Evolutionary conservation across 2,888 invertebrate genomes (phyloP).

Genomic region (Cheilosia soror): DNA sequence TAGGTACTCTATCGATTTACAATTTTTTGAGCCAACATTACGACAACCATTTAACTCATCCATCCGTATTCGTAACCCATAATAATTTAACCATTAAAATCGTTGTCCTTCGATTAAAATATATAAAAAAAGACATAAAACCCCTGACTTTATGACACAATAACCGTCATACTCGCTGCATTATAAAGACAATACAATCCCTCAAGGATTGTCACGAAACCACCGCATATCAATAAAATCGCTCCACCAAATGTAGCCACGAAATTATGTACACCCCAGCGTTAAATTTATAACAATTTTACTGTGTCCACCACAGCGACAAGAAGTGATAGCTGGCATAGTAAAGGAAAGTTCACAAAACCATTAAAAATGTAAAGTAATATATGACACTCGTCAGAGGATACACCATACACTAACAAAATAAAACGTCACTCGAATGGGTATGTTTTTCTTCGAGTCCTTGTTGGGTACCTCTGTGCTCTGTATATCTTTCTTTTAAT

Average conservation of each 20-base stretch:
- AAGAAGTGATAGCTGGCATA: neutral
- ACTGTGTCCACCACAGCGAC: conserved; percentile 18
- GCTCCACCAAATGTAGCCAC: conserved; percentile 12
- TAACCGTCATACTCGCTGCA: conserved; percentile 18
- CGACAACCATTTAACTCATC: conserved; percentile 36
- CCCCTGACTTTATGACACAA: conserved; percentile 38
- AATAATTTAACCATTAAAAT: conserved; percentile 23
- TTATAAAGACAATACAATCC: conserved; percentile 24
- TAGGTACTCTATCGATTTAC: conserved; percentile 3
- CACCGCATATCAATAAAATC: conserved; percentile 20
- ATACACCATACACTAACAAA: neutral
- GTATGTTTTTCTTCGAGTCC: no score
- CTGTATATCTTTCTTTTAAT: conserved; percentile 19
- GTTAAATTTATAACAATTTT: conserved; percentile 50
- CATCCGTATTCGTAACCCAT: conserved; percentile 11
- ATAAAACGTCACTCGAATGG: no score
- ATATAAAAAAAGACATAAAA: conserved; percentile 35
- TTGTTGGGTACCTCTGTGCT: neutral
- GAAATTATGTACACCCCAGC: conserved; percentile 31
- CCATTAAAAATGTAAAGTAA: conserved; percentile 61
- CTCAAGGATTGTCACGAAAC: conserved; percentile 51
- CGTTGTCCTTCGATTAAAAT: conserved; percentile 31
- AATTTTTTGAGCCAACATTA: neutral
- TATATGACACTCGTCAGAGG: conserved; percentile 54
- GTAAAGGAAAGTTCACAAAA: conserved; percentile 1